Evolutionary conservation across 2,113 vertebrate species (phyloP).

Genomic region (Tragelaphus imberbis): DNA sequence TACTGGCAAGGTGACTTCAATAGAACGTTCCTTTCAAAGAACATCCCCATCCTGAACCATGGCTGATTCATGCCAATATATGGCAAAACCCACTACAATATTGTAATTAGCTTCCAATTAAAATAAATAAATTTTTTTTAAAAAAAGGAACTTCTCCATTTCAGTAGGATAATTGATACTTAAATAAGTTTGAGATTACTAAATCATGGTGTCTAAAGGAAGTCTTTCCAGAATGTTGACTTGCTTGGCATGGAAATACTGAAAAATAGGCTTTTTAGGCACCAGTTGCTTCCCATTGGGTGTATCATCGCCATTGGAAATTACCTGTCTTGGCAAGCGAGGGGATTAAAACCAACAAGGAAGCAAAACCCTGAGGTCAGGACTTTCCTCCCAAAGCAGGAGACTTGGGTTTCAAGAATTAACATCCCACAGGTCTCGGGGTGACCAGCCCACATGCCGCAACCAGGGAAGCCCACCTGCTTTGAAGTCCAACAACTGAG

Average conservation of each 20-base stretch:
- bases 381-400: neutral
- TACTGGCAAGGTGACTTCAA: neutral
- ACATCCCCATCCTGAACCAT: neutral
- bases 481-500: accelerated
- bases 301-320: neutral
- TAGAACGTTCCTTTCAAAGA: neutral
- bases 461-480: neutral
- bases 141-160: neutral
- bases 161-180: neutral
- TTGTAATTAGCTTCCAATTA: neutral
- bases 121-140: neutral
- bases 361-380: neutral
- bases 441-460: neutral
- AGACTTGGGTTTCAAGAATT: neutral
- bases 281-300: neutral
- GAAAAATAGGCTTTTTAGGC: too few species aligned
- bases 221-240: neutral
- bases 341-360: neutral
- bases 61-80: neutral
- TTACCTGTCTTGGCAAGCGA: too few species aligned
- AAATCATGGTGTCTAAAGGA: neutral
- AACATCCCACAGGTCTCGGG: neutral
- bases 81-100: neutral
- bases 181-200: neutral
- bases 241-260: neutral